Percentiles rank a stretch among this genome's conserved stretches.
These are phyloP conservation scores for Eupeodes latifasciatus DNA, from an alignment of 2,888 invertebrate species.

Conservation along the genomic window DNA sequence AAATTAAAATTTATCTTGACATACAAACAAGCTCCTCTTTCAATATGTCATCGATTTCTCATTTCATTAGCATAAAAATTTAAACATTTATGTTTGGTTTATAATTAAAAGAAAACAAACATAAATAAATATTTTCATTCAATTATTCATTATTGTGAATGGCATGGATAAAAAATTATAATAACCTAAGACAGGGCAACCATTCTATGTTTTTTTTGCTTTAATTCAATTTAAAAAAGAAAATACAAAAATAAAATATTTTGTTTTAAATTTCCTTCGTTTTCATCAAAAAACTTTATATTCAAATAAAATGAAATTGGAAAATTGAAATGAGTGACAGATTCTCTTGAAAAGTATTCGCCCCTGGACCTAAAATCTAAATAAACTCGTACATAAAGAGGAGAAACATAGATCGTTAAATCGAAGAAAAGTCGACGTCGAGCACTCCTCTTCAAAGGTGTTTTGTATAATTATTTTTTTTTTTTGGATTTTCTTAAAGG, in stretches of 20 bases:
- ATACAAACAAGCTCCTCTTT: background rate
- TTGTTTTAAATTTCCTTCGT: constrained; percentile 15
- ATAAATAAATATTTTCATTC: background rate
- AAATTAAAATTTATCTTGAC: constrained; percentile 20
- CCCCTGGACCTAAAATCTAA: constrained; percentile 6
- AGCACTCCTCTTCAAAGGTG: constrained; percentile 23
- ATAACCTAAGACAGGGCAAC: constrained; percentile 4
- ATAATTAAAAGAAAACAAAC: background rate
- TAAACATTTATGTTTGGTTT: background rate
- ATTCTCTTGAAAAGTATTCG: background rate
- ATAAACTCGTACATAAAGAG: background rate
- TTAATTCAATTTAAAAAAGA: background rate
- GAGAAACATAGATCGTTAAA: background rate
- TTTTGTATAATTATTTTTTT: background rate
- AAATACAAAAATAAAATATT: constrained; percentile 8
- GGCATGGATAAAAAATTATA: constrained; percentile 8
- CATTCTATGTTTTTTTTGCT: background rate
- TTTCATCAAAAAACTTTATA: constrained; percentile 12
- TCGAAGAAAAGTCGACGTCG: background rate
- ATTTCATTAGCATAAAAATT: constrained; percentile 4
- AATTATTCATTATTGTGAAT: constrained; percentile 34
- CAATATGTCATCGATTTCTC: constrained; percentile 19
- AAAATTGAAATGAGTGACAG: background rate
- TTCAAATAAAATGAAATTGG: constrained; percentile 16
- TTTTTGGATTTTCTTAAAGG: background rate